These are phyloP conservation scores for Hyppa rectilinea DNA, from an alignment of 2,888 invertebrate genomes.

Conservation along the genomic window DNA sequence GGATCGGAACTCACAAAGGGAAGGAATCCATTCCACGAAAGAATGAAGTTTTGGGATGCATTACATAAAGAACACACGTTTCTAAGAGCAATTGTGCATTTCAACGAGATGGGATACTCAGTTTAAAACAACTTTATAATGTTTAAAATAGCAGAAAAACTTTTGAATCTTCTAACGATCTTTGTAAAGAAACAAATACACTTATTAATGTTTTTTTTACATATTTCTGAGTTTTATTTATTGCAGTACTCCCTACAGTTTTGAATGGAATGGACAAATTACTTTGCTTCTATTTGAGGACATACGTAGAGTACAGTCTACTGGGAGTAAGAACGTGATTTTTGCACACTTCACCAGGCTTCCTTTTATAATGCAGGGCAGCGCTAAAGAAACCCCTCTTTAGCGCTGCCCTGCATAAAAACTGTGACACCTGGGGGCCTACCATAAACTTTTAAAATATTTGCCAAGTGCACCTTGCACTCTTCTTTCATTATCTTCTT, in stretches of 20 bases:
- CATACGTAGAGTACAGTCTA: too few species aligned
- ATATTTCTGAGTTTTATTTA: background rate
- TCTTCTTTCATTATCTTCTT: too few species aligned
- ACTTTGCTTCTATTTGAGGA: slow-evolving; percentile 6
- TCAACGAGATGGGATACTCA: slow-evolving; percentile 80
- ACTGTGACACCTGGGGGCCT: too few species aligned
- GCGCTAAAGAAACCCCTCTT: too few species aligned
- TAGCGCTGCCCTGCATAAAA: too few species aligned
- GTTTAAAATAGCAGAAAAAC: background rate
- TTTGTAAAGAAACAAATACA: slow-evolving; percentile 15
- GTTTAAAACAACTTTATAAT: slow-evolving; percentile 2
- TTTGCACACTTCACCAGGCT: too few species aligned
- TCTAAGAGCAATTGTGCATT: slow-evolving; percentile 79
- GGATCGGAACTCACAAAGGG: slow-evolving; percentile 85
- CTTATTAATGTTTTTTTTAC: background rate
- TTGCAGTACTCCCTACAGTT: background rate
- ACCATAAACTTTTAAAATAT: too few species aligned
- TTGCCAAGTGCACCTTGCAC: too few species aligned
- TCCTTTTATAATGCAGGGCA: too few species aligned
- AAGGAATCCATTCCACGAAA: slow-evolving; percentile 82
- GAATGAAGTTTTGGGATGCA: slow-evolving; percentile 87
- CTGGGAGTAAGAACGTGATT: too few species aligned
- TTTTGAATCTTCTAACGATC: background rate
- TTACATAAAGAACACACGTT: slow-evolving; percentile 80
- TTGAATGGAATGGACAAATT: slow-evolving; percentile 1